These are phyloP conservation scores for Pachypanchax playfairii DNA, from an alignment of 2,113 vertebrate species.

Conservation along the genomic window DNA sequence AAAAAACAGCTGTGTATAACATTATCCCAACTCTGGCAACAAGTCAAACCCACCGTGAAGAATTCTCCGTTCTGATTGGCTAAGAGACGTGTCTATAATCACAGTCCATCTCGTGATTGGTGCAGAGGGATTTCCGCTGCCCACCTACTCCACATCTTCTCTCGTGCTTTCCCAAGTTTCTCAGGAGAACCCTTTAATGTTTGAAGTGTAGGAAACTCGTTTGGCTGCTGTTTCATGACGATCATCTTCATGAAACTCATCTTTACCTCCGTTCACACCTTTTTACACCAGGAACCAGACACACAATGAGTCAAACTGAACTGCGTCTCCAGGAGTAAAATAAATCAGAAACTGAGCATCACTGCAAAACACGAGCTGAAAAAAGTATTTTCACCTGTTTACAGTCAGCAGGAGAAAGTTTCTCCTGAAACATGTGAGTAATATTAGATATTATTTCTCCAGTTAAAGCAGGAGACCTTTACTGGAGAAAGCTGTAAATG, in stretches of 20 bases:
- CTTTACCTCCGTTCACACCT: too few relatives aligned
- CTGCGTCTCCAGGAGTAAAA: too few relatives aligned
- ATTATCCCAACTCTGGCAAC: slow-evolving; percentile 58
- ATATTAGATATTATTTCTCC: too few relatives aligned
- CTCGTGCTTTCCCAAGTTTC: slow-evolving; percentile 57
- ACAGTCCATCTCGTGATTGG: slow-evolving; percentile 62
- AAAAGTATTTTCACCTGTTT: too few relatives aligned
- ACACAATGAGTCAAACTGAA: too few relatives aligned
- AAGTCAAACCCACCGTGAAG: slow-evolving; percentile 37
- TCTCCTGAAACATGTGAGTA: too few relatives aligned
- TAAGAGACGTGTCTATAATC: slow-evolving; percentile 20
- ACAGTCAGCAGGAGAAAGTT: too few relatives aligned
- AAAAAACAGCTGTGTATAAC: slow-evolving; percentile 74
- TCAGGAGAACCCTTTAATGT: slow-evolving; percentile 29
- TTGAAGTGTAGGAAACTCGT: slow-evolving; percentile 43
- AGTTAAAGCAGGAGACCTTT: too few relatives aligned
- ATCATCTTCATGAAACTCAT: not conserved
- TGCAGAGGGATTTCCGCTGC: slow-evolving; percentile 14
- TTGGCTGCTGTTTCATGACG: not conserved
- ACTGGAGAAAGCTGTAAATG: too few relatives aligned
- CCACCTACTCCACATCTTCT: slow-evolving; percentile 45
- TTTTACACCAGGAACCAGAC: not conserved
- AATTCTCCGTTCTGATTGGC: slow-evolving; percentile 60
- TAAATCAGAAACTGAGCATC: too few relatives aligned
- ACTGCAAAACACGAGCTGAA: too few relatives aligned